Evolutionary conservation across 2,797 vertebrate species (phyloP).

Genomic region (Sebastes miniatus): DNA sequence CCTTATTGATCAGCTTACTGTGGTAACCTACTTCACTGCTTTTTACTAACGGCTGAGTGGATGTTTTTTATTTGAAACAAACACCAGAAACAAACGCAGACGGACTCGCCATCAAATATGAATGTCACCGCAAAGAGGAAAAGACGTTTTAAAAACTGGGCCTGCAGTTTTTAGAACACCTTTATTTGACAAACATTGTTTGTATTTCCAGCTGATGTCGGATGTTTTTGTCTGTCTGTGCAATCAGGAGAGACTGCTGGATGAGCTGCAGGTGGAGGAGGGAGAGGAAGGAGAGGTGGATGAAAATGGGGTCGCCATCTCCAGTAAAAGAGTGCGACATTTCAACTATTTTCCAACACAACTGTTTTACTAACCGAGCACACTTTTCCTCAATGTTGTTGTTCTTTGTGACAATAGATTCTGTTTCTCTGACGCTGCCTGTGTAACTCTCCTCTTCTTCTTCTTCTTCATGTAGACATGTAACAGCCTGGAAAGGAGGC

Average conservation of each 20-base stretch:
- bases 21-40: too few species aligned
- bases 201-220: not conserved
- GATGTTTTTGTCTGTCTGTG: conserved; percentile 30
- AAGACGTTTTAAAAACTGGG: not conserved
- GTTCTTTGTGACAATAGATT: not conserved
- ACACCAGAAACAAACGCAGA: too few species aligned
- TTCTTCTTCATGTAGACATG: conserved; percentile 79
- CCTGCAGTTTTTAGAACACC: not conserved
- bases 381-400: not conserved
- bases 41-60: too few species aligned
- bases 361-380: not conserved
- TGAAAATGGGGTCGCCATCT: conserved; percentile 82
- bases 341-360: not conserved
- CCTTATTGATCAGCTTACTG: too few species aligned
- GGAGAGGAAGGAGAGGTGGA: conserved; percentile 88
- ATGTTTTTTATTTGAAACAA: too few species aligned
- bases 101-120: not conserved
- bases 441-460: not conserved
- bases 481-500: conserved; percentile 89
- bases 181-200: not conserved
- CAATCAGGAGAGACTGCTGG: conserved; percentile 82
- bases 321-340: conserved; percentile 84
- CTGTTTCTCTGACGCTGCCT: not conserved
- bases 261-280: conserved; percentile 87
- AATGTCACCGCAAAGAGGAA: not conserved